Evolutionary conservation across 2,113 vertebrate species (phyloP).

Genomic region (Camelus dromedarius): DNA sequence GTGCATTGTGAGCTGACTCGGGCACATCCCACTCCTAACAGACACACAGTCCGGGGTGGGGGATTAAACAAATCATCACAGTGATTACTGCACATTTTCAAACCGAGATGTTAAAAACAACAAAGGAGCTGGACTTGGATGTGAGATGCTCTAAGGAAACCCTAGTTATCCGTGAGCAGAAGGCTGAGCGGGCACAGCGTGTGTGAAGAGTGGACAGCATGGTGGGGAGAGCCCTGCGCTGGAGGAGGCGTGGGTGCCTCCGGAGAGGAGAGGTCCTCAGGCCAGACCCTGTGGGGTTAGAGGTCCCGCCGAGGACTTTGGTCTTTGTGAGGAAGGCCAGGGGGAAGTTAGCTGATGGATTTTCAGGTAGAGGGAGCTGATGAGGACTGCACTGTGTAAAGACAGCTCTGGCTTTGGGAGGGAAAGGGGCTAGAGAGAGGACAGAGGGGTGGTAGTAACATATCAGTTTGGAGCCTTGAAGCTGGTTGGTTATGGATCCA

Average conservation of each 20-base stretch:
- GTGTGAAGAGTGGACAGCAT: background rate
- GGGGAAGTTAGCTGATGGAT: background rate
- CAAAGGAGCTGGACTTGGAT: background rate
- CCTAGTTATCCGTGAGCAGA: background rate
- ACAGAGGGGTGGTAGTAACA: background rate
- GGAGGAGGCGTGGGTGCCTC: no score
- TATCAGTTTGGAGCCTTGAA: background rate
- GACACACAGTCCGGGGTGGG: no score
- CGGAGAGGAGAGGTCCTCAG: background rate
- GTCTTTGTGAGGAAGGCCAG: background rate
- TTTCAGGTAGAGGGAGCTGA: background rate
- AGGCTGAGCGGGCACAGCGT: background rate
- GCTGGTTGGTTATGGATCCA: background rate
- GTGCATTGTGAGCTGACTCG: background rate
- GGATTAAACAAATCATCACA: background rate
- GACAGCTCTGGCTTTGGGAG: background rate
- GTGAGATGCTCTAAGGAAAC: background rate
- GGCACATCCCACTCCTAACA: no score
- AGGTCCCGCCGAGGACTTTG: background rate
- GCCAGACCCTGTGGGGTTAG: rapidly evolving
- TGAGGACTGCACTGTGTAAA: background rate
- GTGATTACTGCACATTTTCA: background rate
- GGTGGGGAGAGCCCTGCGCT: background rate
- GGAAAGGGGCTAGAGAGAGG: background rate
- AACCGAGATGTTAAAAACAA: background rate